phyloP scores from a whole-genome alignment of 1,140 invertebrate species.

The Megalonaias nervosa region DNA sequence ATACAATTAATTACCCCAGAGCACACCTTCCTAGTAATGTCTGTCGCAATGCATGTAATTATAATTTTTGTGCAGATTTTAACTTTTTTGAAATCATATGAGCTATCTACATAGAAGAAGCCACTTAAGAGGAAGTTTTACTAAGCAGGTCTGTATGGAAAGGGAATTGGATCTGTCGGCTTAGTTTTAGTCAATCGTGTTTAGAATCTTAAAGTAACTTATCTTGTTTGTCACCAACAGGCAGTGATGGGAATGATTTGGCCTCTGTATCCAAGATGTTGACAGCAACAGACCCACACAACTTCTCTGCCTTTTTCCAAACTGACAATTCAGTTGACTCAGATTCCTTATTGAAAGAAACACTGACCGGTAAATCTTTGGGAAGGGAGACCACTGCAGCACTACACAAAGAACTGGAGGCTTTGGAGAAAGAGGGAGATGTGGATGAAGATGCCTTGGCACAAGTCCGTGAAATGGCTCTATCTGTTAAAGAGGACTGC shows the following conservation, averaged over 20 bases:
- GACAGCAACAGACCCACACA: constrained; percentile 55
- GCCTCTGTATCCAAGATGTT: constrained; percentile 66
- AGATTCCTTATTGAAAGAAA: constrained; percentile 26
- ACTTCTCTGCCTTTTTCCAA: constrained; percentile 57
- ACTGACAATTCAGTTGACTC: constrained; percentile 24
- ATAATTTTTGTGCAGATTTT: no score
- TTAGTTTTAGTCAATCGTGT: no score
- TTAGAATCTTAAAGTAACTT: no score
- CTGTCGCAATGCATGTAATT: no score
- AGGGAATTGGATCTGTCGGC: no score
- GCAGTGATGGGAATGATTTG: constrained; percentile 43
- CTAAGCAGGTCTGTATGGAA: no score
- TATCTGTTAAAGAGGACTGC: constrained; percentile 32
- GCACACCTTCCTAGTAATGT: no score
- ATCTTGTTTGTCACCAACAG: no score
- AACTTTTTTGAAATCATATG: no score
- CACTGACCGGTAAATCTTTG: constrained; percentile 27
- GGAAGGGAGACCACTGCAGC: constrained; percentile 12
- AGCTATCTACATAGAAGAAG: no score
- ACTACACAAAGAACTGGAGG: constrained; percentile 15
- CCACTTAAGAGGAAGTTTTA: no score
- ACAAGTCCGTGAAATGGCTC: constrained; percentile 33
- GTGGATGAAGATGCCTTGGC: constrained; percentile 31
- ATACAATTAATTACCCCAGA: no score
- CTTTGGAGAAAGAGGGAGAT: constrained; percentile 26